Evolutionary conservation across 2,797 vertebrate species (phyloP), one percentile per base, ranked within the genome.

Genomic region (Phyllotis vaccarum): DNA sequence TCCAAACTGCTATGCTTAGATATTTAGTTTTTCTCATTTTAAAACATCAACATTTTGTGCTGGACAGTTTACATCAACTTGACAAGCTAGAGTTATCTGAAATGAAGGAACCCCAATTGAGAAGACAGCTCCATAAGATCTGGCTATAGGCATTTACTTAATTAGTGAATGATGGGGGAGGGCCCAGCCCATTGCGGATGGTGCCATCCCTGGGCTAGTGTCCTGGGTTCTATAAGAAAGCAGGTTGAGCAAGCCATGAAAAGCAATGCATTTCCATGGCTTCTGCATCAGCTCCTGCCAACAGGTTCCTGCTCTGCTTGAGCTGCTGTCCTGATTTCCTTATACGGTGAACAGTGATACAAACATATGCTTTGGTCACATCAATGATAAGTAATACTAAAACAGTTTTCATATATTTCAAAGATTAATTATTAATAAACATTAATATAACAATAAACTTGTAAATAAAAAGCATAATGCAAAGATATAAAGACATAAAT

Each of bases 361-460:
- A 43, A 40, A 66, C 10, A 5, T 7, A 83, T 66, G 60, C 82
- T 66, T 49, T 85, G 43, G 60, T 49, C 43, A 34, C 19, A 85
- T 60, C 29, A 34, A 24, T 24, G 29, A 24, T 49, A 24, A n/a
- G 13, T 46, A 49, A 49, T 43, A 43, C 40, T 34, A 49, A 49
- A 19, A 46, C 60, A 22, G n/a, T 89, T 89, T 93, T 94, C 80
- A 31, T 37, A 70, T 19, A 72, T 6, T 2, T 86, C 46, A 29
- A 13, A 46, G 34, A 66, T 49, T 66, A 64, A n/a, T 64, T 94
- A 88, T 43, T 34, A 64, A 62, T 68, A 56, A 17, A 12, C 8
- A 40, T 24, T 90, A 80, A 6, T 76, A 72, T 68, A 90, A 87
- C n/a, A 79, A 58, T 29, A 89, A 93, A 87, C 88, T 52, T 92